A percentile compares a stretch with the other conserved stretches of the same genome.
Conservation (phyloP, 2,888 invertebrate species). For the Cephus runcator region DNA sequence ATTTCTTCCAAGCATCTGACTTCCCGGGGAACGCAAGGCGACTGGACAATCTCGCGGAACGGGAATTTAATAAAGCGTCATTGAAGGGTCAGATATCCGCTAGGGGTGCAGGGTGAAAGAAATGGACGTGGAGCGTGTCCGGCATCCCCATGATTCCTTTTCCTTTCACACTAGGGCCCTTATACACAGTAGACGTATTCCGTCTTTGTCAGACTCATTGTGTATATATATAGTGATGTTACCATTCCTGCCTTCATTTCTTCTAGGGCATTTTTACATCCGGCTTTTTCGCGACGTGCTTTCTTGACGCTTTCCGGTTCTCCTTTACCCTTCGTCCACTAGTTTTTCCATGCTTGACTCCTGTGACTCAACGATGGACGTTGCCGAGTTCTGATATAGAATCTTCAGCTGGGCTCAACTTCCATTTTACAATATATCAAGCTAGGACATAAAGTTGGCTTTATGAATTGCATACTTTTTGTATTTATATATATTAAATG, state of each 20-base stretch:
- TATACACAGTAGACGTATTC: not conserved
- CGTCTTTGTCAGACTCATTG: not conserved
- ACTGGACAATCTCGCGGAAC: constrained; percentile 33
- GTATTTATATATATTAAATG: not conserved
- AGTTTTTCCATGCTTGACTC: not conserved
- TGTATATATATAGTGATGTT: not conserved
- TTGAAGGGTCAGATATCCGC: constrained; percentile 20
- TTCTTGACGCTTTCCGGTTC: not conserved
- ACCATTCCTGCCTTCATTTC: not conserved
- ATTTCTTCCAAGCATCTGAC: not conserved
- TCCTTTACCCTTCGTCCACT: not conserved
- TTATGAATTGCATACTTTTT: not conserved
- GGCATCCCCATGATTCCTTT: constrained; percentile 29
- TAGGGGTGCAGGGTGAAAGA: constrained; percentile 30
- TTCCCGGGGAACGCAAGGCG: not conserved
- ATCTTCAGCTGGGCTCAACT: not conserved
- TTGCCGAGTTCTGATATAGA: not conserved
- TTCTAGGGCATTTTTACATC: not conserved
- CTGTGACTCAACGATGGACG: not conserved
- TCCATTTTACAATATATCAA: not conserved
- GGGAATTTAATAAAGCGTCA: constrained; percentile 41
- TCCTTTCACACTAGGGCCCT: not conserved
- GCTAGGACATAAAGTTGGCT: not conserved
- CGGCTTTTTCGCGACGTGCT: not conserved
- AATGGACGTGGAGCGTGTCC: constrained; percentile 40